Base-by-base conservation (phyloP, 2,113 vertebrate genomes). In the Sceloporus tristichus region DNA sequence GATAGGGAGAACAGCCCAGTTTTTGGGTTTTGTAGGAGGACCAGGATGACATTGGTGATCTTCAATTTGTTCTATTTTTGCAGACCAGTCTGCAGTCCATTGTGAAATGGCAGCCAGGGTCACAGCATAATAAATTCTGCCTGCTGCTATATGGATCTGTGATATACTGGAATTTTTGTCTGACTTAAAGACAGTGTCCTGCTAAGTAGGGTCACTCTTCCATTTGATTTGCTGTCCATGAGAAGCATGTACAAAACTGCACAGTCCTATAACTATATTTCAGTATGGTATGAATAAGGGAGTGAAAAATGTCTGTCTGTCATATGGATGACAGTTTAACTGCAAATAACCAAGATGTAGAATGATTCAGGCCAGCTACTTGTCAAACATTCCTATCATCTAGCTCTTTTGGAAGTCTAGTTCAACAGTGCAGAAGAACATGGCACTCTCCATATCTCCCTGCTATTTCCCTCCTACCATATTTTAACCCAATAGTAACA, bases 41-140 rank as follows among this genome's bases (percentile, higher is more conserved):
- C 5, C 10, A 59, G 21, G 38, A 82, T 0, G 0, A 29, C 79
- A 85, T 65, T 27, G 25, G 23, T 38, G 85, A 29, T 11, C 78
- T 53, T 65, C 66, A 88, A 53, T 21, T 70, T 87, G 78, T 87
- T 81, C 53, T 73, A 18, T 87, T 81, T 87, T 87, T 53, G 9
- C 66, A 21, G 8, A 79, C 27, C 66, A 40, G 84, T 16, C 65
- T 78, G 9, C 42, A 4, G 3, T 19, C 0, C 0, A 53, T 77
- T 65, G 75, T 59, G 11, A 79, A 68, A 84, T 19, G 9, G 4
- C n/a, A 77, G 87, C 66, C 66, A 79, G 9, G 70, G 77, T 80
- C 66, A 16, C 27, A 42, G 13, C 10, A 59, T 34, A 4, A 42
- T 23, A 80, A 4, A 9, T n/a, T 21, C 16, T n/a, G 21, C 25